Evolutionary conservation across 2,888 invertebrate species (phyloP).

Genomic region (Alviniconcha strummeri): DNA sequence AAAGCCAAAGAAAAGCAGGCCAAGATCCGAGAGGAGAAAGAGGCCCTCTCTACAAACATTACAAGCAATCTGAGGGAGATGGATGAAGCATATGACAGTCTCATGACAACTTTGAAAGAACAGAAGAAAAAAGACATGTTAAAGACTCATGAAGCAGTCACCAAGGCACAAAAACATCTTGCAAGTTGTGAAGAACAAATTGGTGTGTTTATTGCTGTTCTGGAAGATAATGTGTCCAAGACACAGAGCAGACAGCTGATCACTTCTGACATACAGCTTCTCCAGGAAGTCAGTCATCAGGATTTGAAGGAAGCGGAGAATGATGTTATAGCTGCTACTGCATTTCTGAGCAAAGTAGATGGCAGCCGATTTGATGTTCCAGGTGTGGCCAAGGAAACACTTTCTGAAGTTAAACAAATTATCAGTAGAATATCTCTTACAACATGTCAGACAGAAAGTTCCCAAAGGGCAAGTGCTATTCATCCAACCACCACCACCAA

Average conservation of each 20-base stretch:
- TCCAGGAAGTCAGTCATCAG: slow-evolving; percentile 10
- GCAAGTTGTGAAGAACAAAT: slow-evolving; percentile 25
- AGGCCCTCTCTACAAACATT: slow-evolving; percentile 13
- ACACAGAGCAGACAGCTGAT: slow-evolving; percentile 26
- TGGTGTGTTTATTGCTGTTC: slow-evolving; percentile 8
- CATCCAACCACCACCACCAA: neutral
- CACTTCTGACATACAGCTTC: slow-evolving; percentile 18
- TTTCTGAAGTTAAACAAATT: slow-evolving; percentile 20
- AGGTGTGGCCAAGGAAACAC: slow-evolving; percentile 8
- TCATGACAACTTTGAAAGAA: slow-evolving; percentile 16
- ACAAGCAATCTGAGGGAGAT: slow-evolving; percentile 13
- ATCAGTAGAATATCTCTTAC: slow-evolving; percentile 23
- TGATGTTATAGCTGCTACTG: slow-evolving; percentile 5
- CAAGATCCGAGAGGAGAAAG: slow-evolving; percentile 29
- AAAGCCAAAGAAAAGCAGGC: slow-evolving; percentile 21
- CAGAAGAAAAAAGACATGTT: slow-evolving; percentile 25
- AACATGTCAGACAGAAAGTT: neutral
- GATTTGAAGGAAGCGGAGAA: slow-evolving; percentile 19
- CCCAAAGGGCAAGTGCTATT: neutral
- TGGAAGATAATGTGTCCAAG: slow-evolving; percentile 24
- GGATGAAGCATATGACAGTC: slow-evolving; percentile 26
- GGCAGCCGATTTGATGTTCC: slow-evolving; percentile 20
- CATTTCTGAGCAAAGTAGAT: slow-evolving; percentile 15
- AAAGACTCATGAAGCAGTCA: slow-evolving; percentile 21
- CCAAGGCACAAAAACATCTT: slow-evolving; percentile 24